These are phyloP conservation scores for Eustalomyia histrio DNA, from an alignment of 2,888 invertebrate genomes.

Conservation along the genomic window DNA sequence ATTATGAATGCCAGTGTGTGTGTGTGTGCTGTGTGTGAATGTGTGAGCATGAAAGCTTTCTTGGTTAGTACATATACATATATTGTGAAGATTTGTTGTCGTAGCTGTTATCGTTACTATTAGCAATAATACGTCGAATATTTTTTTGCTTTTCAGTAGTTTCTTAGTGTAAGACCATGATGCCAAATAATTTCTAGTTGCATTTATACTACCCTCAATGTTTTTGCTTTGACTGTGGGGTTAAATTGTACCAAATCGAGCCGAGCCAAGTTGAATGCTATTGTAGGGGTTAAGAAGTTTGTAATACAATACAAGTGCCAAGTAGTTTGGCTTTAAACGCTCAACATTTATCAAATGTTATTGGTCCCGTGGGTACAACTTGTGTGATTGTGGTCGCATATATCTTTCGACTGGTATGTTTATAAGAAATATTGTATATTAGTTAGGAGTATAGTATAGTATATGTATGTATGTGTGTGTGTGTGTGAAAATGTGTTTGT, in stretches of 20 bases:
- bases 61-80: not conserved
- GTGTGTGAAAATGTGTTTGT: conserved; percentile 48
- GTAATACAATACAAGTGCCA: conserved; percentile 34
- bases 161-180: not conserved
- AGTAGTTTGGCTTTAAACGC: conserved; percentile 74
- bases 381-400: conserved; percentile 69
- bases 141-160: not conserved
- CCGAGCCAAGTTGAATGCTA: not conserved
- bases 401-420: conserved; percentile 21
- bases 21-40: not conserved
- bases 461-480: conserved; percentile 27
- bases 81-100: not conserved
- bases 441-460: conserved; percentile 1
- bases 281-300: not conserved
- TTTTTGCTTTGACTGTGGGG: not conserved
- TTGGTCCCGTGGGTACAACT: conserved; percentile 76
- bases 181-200: conserved; percentile 11
- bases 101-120: not conserved
- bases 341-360: conserved; percentile 76
- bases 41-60: not conserved
- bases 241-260: not conserved
- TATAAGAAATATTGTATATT: conserved; percentile 9
- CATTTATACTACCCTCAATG: not conserved
- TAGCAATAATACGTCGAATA: not conserved
- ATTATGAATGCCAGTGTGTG: not conserved